phyloP scores from a whole-genome alignment of 2,113 vertebrate genomes.

The Aegithalos caudatus region DNA sequence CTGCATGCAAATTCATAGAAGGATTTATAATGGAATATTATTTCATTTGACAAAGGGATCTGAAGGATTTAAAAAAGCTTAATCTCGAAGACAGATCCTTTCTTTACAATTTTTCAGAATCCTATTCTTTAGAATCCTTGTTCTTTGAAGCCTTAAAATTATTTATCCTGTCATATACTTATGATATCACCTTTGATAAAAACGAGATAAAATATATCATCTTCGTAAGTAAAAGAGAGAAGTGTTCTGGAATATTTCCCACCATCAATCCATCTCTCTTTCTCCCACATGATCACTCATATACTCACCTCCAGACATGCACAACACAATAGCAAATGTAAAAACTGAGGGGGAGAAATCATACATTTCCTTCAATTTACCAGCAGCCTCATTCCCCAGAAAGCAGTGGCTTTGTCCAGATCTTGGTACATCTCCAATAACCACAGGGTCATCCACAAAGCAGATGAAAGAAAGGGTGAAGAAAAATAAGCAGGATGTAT shows the following conservation, averaged over 20 bases:
- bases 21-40: not conserved
- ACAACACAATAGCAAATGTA: not conserved
- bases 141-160: not conserved
- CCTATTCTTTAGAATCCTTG: not conserved
- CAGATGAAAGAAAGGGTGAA: not conserved
- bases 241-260: not conserved
- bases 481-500: not conserved
- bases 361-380: not conserved
- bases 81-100: slow-evolving; percentile 10
- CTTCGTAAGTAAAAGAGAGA: not conserved
- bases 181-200: slow-evolving; percentile 6
- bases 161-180: slow-evolving; percentile 19
- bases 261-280: not conserved
- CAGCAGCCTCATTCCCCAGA: not conserved
- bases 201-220: not conserved
- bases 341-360: not conserved
- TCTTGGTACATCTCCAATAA: not conserved
- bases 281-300: not conserved
- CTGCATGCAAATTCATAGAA: not conserved
- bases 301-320: not conserved
- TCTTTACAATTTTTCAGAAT: not conserved
- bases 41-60: slow-evolving; percentile 1
- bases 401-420: not conserved
- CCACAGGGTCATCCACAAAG: not conserved
- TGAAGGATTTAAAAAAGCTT: slow-evolving; percentile 5